A percentile compares a stretch with the other conserved stretches of the same genome.
Evolutionary conservation across 2,113 vertebrate genomes (phyloP).

Genomic region (Antennarius striatus): DNA sequence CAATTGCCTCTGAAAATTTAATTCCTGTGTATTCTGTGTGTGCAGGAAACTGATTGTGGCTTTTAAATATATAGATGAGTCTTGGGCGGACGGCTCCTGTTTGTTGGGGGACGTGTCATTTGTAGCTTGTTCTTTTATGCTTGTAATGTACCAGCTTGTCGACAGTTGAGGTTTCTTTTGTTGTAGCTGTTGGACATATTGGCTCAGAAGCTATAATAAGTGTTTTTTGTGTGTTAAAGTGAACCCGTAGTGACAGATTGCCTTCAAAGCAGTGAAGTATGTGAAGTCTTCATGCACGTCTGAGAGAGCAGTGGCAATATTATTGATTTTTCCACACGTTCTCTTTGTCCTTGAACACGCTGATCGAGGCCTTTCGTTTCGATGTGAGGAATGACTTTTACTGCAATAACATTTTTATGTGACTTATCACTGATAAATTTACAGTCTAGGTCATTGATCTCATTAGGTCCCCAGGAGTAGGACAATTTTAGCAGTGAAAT

Average conservation of each 20-base stretch:
- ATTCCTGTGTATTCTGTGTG: constrained; percentile 54
- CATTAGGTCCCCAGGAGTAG: constrained; percentile 64
- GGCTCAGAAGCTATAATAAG: constrained; percentile 50
- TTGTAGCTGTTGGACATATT: constrained; percentile 26
- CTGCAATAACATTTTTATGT: constrained; percentile 59
- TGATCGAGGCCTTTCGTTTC: constrained; percentile 36
- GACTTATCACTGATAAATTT: constrained; percentile 64
- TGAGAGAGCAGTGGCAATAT: constrained; percentile 33
- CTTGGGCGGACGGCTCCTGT: constrained; percentile 33
- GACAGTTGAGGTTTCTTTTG: constrained; percentile 44
- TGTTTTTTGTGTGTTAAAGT: constrained; percentile 22
- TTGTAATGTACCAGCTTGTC: constrained; percentile 31
- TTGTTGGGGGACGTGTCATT: constrained; percentile 45
- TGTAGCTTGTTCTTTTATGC: constrained; percentile 11
- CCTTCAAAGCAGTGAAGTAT: constrained; percentile 42
- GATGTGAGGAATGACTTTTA: constrained; percentile 41
- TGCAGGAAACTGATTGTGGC: constrained; percentile 58
- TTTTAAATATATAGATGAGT: constrained; percentile 58
- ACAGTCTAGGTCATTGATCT: constrained; percentile 70
- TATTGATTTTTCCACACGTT: constrained; percentile 44
- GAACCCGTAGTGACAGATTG: constrained; percentile 11
- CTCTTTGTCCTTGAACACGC: constrained; percentile 54
- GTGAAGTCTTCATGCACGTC: constrained; percentile 50
- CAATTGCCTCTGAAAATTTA: constrained; percentile 68
- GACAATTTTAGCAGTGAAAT: constrained; percentile 45